Evolutionary conservation across 2,888 invertebrate genomes (phyloP).

Genomic region (Cybosia mesomella): DNA sequence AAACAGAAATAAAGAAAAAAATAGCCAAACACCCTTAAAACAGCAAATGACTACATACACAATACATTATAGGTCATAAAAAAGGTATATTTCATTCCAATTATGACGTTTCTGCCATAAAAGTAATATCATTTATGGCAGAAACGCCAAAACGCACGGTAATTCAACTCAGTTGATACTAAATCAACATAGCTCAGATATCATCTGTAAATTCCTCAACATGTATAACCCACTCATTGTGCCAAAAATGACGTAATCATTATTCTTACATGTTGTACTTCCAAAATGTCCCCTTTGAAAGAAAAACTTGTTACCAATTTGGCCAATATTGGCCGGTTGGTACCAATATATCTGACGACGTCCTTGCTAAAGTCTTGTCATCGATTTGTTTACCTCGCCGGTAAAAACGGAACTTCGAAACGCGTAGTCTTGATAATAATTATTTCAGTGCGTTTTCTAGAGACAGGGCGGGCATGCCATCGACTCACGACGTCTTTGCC

Average conservation of each 20-base stretch:
- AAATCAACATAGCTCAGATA: not conserved
- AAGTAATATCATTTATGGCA: too few species aligned
- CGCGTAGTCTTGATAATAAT: constrained; percentile 52
- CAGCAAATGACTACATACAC: too few species aligned
- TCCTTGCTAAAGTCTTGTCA: constrained; percentile 50
- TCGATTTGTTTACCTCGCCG: constrained; percentile 61
- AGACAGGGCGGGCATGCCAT: constrained; percentile 10
- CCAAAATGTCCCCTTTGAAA: not conserved
- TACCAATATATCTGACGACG: constrained; percentile 28
- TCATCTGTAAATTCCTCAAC: not conserved
- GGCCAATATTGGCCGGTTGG: constrained; percentile 25
- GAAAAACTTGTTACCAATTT: constrained; percentile 11
- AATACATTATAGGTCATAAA: too few species aligned
- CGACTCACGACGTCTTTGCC: not conserved
- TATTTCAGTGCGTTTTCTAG: constrained; percentile 49
- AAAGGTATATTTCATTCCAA: not conserved
- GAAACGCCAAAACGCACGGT: too few species aligned
- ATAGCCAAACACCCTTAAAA: too few species aligned
- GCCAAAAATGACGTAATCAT: constrained; percentile 10
- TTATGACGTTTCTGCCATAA: not conserved
- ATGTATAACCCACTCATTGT: not conserved
- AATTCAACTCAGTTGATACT: not conserved
- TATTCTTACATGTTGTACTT: not conserved
- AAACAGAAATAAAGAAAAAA: too few species aligned
- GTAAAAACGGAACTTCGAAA: constrained; percentile 49